Base-by-base conservation (phyloP, 2,888 invertebrate species). In the Limnephilus rhombicus region DNA sequence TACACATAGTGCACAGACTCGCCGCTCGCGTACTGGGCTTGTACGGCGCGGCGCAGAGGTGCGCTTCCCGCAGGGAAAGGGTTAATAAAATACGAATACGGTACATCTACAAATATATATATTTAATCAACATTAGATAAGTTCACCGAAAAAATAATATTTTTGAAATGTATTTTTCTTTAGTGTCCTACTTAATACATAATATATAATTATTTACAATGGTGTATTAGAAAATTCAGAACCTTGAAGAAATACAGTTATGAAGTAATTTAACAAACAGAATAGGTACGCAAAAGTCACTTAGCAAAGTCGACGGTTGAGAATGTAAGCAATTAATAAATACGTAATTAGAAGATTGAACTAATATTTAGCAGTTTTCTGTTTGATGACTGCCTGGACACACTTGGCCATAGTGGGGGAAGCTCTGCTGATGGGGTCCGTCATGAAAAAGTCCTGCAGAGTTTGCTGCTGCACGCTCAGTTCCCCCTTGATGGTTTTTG, bases 341-440 rank as follows among this genome's bases (percentile, higher is more conserved):
- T 85, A 90, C 29, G 68, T 85, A 29, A 80, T 89, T 85, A 31
- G 15, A 81, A 24, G 37, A 86, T 68, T 91, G 13, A 80, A 18
- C 90, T 93, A 94, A 94, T 93, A 94, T 94, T 94, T 94, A 53
- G 96, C 95, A 87, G 96, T 95, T 94, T 96, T 96, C 94, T 98
- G 98, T 95, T 98, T 98, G 94, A 97, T 96, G 3, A 98, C 98
- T 24, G 99, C 99, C 94, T 98, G 98, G 94, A 99, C 98, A 95
- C 99, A 99, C 95, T 99, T 99, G 89, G 99, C 99, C 99, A 99
- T 99, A 89, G 99, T 99, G 93, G 98, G 98, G 7, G 99, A 99
- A 53, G 99, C 99, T 95, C 99, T 97, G 94, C 99, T 99, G 94
- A 99, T 98, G 11, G 98, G 96, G 96, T 99, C 99, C 18, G 99